phyloP scores from a whole-genome alignment of 2,888 invertebrate genomes.

The Gryllus longicercus region DNA sequence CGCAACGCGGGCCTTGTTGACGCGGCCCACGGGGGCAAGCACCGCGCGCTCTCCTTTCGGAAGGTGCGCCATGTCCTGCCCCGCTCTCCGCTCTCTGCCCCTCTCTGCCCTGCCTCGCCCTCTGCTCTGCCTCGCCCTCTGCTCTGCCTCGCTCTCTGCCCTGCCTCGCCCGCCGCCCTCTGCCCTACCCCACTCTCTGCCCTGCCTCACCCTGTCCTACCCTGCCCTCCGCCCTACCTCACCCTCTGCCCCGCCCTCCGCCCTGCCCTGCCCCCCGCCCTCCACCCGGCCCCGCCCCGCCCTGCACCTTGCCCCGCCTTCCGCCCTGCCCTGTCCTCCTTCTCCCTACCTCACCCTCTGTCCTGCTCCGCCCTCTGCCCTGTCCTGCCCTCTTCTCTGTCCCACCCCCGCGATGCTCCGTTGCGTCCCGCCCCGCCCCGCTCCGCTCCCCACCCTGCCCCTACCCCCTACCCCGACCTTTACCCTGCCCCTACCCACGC shows the following conservation, averaged over 20 bases:
- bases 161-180: neutral
- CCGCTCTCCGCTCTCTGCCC: neutral
- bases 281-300: neutral
- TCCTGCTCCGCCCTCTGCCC: neutral
- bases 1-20: too few relatives aligned
- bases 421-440: too few relatives aligned
- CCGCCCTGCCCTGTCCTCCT: neutral
- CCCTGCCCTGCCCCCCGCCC: neutral
- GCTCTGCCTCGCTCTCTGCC: neutral
- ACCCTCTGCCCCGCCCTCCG: neutral
- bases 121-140: neutral
- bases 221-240: neutral
- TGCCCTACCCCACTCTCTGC: neutral
- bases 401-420: too few relatives aligned
- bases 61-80: too few relatives aligned
- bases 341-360: neutral
- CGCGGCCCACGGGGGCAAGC: too few relatives aligned
- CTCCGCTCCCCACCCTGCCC: neutral
- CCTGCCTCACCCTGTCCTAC: neutral
- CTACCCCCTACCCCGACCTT: rapidly evolving
- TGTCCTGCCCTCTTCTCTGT: neutral
- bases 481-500: neutral
- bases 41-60: too few relatives aligned
- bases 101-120: neutral
- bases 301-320: neutral